Evolutionary conservation across 2,113 vertebrate species (phyloP).

Genomic region (Alligator mississippiensis): DNA sequence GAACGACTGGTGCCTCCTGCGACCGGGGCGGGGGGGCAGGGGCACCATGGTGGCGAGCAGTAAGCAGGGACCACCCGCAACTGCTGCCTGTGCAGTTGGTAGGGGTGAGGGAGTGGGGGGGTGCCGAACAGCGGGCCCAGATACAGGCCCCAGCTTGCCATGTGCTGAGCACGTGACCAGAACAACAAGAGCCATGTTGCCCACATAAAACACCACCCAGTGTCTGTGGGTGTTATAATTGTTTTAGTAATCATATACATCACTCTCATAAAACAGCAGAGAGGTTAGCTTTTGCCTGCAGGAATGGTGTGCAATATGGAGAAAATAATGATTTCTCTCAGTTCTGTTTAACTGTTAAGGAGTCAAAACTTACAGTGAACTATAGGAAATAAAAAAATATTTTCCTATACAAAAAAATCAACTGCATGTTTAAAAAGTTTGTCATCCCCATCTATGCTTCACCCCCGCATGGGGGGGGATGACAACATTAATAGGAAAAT

Average conservation of each 20-base stretch:
- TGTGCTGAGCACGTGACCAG: no score
- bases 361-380: conserved; percentile 28
- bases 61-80: no score
- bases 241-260: neutral
- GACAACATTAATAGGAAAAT: conserved; percentile 45
- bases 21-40: no score
- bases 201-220: no score
- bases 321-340: neutral
- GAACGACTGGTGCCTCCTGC: no score
- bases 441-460: neutral
- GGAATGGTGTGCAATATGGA: neutral
- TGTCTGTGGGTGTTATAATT: no score
- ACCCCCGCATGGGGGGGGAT: neutral
- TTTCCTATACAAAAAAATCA: conserved; percentile 51
- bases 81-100: no score
- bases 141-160: no score
- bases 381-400: conserved; percentile 33
- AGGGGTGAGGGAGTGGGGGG: no score
- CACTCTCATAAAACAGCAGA: neutral
- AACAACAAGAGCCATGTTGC: no score
- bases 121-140: no score
- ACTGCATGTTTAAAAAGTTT: conserved; percentile 23
- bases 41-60: no score
- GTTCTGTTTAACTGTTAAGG: neutral
- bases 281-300: conserved; percentile 20